These are phyloP conservation scores for Amphilophus citrinellus DNA, from an alignment of 2,113 vertebrate genomes.

Conservation along the genomic window DNA sequence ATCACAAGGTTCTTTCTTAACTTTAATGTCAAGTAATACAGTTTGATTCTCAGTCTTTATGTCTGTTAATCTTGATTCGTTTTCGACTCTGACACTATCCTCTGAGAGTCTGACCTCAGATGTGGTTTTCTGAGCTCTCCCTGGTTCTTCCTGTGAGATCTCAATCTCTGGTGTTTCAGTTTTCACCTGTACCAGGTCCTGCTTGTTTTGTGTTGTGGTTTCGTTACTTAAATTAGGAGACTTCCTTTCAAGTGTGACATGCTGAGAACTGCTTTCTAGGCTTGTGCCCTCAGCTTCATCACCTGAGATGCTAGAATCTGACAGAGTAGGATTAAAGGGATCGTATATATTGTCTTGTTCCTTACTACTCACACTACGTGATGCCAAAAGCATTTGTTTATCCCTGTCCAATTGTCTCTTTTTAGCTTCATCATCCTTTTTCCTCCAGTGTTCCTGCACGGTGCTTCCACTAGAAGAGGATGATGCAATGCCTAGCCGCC, in stretches of 20 bases:
- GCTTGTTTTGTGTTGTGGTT: background rate
- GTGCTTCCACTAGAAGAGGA: slow-evolving; percentile 65
- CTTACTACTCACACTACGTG: slow-evolving; percentile 66
- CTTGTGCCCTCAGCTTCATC: slow-evolving; percentile 58
- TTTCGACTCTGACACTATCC: slow-evolving; percentile 32
- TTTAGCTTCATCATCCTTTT: slow-evolving; percentile 82
- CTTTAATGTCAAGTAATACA: background rate
- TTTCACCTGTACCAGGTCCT: slow-evolving; percentile 54
- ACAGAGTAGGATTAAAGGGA: slow-evolving; percentile 95
- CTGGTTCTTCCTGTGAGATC: slow-evolving; percentile 35
- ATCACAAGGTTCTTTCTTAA: slow-evolving; percentile 62
- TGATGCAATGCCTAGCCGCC: slow-evolving; percentile 77
- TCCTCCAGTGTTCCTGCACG: slow-evolving; percentile 70
- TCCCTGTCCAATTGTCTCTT: slow-evolving; percentile 70
- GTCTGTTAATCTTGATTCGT: slow-evolving; percentile 25
- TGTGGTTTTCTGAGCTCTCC: slow-evolving; percentile 21
- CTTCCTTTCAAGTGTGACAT: background rate
- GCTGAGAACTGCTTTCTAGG: slow-evolving; percentile 3
- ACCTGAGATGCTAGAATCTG: slow-evolving; percentile 86
- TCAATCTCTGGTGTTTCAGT: slow-evolving; percentile 54
- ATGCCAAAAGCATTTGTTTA: slow-evolving; percentile 68
- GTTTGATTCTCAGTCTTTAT: slow-evolving; percentile 45
- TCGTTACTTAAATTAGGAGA: slow-evolving; percentile 9
- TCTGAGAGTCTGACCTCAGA: slow-evolving; percentile 13
- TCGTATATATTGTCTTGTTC: slow-evolving; percentile 90